Evolutionary conservation across 1,140 invertebrate genomes (phyloP), one percentile per base, ranked within the genome.

Genomic region (Pseudobourletiella spinata): DNA sequence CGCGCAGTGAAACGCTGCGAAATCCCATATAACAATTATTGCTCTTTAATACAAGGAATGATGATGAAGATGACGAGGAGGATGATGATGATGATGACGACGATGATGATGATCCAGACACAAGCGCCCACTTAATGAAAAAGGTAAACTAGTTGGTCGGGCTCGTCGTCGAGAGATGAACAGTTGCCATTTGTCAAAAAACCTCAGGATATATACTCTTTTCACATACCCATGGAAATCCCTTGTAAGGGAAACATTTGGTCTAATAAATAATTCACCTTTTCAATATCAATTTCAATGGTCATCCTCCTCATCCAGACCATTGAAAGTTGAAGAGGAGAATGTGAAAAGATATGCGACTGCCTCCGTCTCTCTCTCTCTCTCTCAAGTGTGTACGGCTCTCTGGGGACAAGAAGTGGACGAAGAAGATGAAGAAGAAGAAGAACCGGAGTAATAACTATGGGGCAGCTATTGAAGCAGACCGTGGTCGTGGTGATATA

Each of bases 181-280:
- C n/a, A 22, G 28, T 26, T 25, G 28, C 24, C 48, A 51, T 51
- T 51, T 51, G 48, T 51, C 24, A 51, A 51, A 46, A 39, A 8
- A 39, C n/a, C n/a, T n/a, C n/a, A n/a, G n/a, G n/a, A n/a, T n/a
- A n/a, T n/a, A n/a, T n/a, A n/a, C n/a, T n/a, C 44, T 46, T 46
- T 18, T 11, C 18, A 8, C 22, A 14, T 46, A 14, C 8, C 15
- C 18, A 8, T 3, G 22, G 22, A 48, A 48, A 18, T 22, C 44
- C 44, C 44, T 48, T 48, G 44, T 48, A 48, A 48, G 44, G 44
- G 6, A 14, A 48, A 22, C 14, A 24, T 51, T 51, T 51, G 48
- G 48, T 51, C 48, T 51, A 51, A 51, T 51, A 51, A 51, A 51
- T 51, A 51, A 51, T 51, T 51, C 22, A 51, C 20, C 48, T 22